Base-by-base conservation (phyloP, 2,888 invertebrate species). In the Agrochola macilenta region DNA sequence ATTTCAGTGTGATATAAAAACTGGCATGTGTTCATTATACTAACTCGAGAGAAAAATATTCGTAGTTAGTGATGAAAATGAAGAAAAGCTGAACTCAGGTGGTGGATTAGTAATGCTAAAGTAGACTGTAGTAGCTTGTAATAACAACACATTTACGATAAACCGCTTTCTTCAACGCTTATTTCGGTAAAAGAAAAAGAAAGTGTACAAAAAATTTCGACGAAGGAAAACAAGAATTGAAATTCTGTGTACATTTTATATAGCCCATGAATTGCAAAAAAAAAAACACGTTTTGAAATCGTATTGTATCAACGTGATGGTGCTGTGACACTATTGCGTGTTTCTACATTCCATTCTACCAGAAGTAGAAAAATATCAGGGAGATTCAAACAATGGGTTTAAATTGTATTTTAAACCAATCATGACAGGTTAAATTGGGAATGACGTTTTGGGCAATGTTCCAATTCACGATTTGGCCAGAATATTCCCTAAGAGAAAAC, bases 41-140 rank as follows among this genome's bases (percentile, higher is more conserved):
- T n/a, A 39, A 20, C 30, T 60, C 7, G 23, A 49, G 23, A 23
- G 30, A 61, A 83, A 76, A 65, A 57, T 78, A 58, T 35, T 35
- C 26, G 1, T 49, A 49, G 30, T 68, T 68, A 30, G 17, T 17
- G 5, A 12, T 63, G 5, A 70, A 61, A 54, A 60, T 43, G 54
- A 78, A 57, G 58, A 65, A 49, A 66, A 46, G 0, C 23, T 66
- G 14, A 70, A 83, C 79, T 70, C 80, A 83, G 80, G 79, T 83
- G 57, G 79, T 71, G 39, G 58, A 69, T 83, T 71, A 79, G 61
- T 83, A 35, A 79, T 26, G 43, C 39, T 61, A 39, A 77, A 77
- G 69, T 77, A 78, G 30, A 30, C 54, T 82, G 5, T 82, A 66
- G 26, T 39, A 43, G 39, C 82, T 26, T 57, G 49, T 78, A 52